Base-by-base conservation (phyloP, 2,888 invertebrate species). In the Petrophora chlorosata region DNA sequence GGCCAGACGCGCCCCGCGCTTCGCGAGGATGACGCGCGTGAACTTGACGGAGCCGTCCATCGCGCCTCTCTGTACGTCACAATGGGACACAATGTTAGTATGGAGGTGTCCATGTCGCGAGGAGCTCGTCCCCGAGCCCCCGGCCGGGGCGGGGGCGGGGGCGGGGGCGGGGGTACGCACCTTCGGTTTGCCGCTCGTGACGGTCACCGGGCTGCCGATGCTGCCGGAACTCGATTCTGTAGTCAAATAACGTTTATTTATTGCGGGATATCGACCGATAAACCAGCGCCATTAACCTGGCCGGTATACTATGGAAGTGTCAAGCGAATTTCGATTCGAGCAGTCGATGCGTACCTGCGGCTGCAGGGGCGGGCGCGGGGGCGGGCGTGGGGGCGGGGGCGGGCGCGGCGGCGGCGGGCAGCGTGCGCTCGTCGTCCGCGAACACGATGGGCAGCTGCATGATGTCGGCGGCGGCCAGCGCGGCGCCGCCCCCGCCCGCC, bases 401-500 rank as follows among this genome's bases (percentile, higher is more conserved):
- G 3, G 8, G 5, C 10, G 25, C 15, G 19, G 12, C 16, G 28
- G 1, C 12, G 35, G 16, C 46, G 34, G 16, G 39, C 16, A 47
- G 50, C 38, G 45, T 53, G 34, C 8, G 42, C 36, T 38, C 42
- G 69, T 91, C 92, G 71, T 92, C 92, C 29, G 92, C 92, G 73
- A 92, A 92, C 76, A 92, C 92, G 62, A 92, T 92, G 40, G 92
- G 92, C 71, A 92, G 85, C 60, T 91, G 92, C 78, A 92, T 71
- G 68, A 92, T 92, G 78, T 92, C 92, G 14, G 80, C 82, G 48
- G 78, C 68, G 44, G 32, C 39, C 57, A 64, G 46, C 64, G 65
- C 25, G 30, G 28, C 42, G 53, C 16, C 23, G 35, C 51, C 23
- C 36, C 46, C 42, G 42, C 28, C 52, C 28, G 56, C 19, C 50